Base-by-base conservation (phyloP, 2,888 invertebrate genomes). In the Megalurothrips usitatus region DNA sequence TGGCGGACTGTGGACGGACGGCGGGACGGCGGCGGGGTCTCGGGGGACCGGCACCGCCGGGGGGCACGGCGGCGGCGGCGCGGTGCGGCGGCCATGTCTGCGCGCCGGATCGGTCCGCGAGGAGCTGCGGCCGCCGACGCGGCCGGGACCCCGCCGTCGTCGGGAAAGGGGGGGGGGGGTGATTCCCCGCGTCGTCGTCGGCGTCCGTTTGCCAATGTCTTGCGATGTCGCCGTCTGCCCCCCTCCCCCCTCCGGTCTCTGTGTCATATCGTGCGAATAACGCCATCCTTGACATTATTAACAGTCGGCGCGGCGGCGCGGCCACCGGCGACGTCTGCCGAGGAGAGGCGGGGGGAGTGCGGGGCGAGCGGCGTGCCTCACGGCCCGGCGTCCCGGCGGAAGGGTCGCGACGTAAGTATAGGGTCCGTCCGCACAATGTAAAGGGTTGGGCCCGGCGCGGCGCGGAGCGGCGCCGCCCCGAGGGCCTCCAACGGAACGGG, bases 241-340 rank as follows among this genome's bases (percentile, higher is more conserved):
- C 23, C 68, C 23, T 23, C 23, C 4, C 68, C 23, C 68, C 23
- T 23, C 11, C 8, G 0, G 3, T 6, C 4, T 23, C 68, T 23
- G 26, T 26, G 68, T 26, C 68, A 75, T 75, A 75, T 75, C 68
- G 68, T 75, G 68, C 68, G 68, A 75, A 75, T 68, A 68, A 68
- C 68, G 23, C 23, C 23, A 68, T 75, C 68, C 68, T 75, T 75
- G 68, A 75, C 68, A 75, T 75, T 75, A 75, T 26, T 26, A 23
- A 12, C 12, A 23, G 68, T n/a, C 68, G 17, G 58, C 19, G 6
- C 19, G 19, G 58, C 19, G 12, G 11, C 58, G 68, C 11, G 68
- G 26, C 68, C 26, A 26, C 68, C 68, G 23, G 23, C 68, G 68
- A 12, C 23, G 68, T 23, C 23, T 75, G n/a, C n/a, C n/a, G n/a